Conservation (phyloP, 2,888 invertebrate species). For the Polydrusus cervinus region DNA sequence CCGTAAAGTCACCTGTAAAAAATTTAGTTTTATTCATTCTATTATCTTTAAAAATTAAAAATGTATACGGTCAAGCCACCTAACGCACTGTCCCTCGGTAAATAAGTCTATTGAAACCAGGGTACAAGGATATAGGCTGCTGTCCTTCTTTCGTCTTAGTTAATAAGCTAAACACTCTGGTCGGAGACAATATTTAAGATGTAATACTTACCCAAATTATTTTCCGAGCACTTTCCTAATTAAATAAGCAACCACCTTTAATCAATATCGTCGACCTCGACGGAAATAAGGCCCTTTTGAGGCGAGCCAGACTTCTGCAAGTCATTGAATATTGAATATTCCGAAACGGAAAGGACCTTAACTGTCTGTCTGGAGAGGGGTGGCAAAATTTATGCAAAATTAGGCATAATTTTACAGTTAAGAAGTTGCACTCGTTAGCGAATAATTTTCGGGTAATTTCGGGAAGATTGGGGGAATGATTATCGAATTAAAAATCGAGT, state of each 20-base stretch:
- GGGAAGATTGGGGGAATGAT: not conserved
- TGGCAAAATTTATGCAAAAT: slow-evolving; percentile 28
- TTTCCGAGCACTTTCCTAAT: not conserved
- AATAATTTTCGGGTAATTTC: slow-evolving; percentile 18
- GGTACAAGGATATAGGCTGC: too few species aligned
- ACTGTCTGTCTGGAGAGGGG: slow-evolving; percentile 19
- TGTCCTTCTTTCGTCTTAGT: too few species aligned
- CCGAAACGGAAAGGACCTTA: slow-evolving; percentile 4
- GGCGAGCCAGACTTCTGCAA: slow-evolving; percentile 20
- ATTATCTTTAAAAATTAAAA: too few species aligned
- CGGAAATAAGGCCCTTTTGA: slow-evolving; percentile 8
- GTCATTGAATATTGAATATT: slow-evolving; percentile 28
- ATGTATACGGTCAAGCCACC: too few species aligned
- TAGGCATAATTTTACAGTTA: slow-evolving; percentile 11
- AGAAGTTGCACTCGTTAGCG: slow-evolving; percentile 18
- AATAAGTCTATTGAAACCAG: too few species aligned
- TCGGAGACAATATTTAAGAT: not conserved
- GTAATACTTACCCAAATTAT: not conserved
- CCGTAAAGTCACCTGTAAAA: too few species aligned
- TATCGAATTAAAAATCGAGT: not conserved
- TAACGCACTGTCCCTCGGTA: too few species aligned
- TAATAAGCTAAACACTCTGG: not conserved
- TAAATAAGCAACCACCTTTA: not conserved
- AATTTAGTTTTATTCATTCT: too few species aligned
- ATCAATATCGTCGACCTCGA: slow-evolving; percentile 16